Base-by-base conservation (phyloP, 2,113 vertebrate species). In the Chaetodon auriga region DNA sequence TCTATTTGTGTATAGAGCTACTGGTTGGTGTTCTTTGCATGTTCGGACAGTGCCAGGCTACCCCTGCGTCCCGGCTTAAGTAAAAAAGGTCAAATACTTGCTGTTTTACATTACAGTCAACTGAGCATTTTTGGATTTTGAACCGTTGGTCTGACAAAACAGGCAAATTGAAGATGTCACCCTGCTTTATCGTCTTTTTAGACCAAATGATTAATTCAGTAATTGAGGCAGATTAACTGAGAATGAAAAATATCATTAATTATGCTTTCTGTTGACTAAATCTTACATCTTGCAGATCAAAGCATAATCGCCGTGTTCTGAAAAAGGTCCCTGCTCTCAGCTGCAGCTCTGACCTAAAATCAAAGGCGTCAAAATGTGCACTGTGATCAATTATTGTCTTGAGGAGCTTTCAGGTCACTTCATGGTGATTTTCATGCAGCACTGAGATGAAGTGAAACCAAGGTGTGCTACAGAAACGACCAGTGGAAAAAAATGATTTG, bases 351-450 rank as follows among this genome's bases (percentile, higher is more conserved):
- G 30, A 16, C 30, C 43, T 18, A 6, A 8, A 25, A 25, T 30
- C 30, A 66, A 23, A 48, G 6, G 8, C 2, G 0, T 30, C 2
- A 30, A 41, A 63, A 21, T 6, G 36, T 54, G 45, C n/a, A 30
- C 55, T 46, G 49, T 53, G 36, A 7, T 4, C 4, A 15, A 57
- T 43, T 8, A 11, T 15, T n/a, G 13, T 18, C 41, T 19, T 12
- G 25, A 53, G n/a, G 45, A 6, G 36, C 4, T 23, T 36, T 74
- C 62, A 30, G 9, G 41, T 43, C 35, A 41, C 74, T 61, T 45
- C 48, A 48, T 30, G 21, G 15, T 55, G 36, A 76, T 43, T 38
- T 72, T 70, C 60, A 72, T 48, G 62, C 54, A 30, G 30, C 51
- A 36, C 38, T 55, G 43, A 82, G 53, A 36, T 19, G 15, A 71